Conservation (phyloP, 2,113 vertebrate species). For the Taxidea taxus region DNA sequence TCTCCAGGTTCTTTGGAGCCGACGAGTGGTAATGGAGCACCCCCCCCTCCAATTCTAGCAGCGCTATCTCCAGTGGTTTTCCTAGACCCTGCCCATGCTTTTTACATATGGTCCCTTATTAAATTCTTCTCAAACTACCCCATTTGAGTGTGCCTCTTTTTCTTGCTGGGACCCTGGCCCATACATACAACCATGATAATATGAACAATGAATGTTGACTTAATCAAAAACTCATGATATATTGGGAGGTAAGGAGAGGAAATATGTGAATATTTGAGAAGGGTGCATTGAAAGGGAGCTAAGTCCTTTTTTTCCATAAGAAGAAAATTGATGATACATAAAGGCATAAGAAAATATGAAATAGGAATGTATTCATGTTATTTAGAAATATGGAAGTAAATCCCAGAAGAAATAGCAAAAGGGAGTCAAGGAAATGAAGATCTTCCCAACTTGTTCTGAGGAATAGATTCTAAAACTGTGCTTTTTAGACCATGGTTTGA, state of each 20-base stretch:
- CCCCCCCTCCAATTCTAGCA: not conserved
- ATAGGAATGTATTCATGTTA: not conserved
- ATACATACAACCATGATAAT: not conserved
- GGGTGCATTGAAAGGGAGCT: not conserved
- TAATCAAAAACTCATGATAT: not conserved
- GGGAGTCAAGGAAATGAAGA: not conserved
- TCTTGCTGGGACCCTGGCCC: not conserved
- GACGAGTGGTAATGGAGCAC: not conserved
- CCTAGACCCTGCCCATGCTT: not conserved
- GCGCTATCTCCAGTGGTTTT: not conserved
- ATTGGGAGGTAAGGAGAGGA: not conserved
- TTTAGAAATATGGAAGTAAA: slow-evolving; percentile 28
- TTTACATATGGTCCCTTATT: slow-evolving; percentile 31
- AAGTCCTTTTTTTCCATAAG: not conserved
- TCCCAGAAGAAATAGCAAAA: slow-evolving; percentile 17
- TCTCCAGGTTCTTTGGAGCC: not conserved
- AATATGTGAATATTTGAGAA: not conserved
- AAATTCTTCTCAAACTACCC: slow-evolving; percentile 20
- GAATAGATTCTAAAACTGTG: not conserved
- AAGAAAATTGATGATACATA: not conserved
- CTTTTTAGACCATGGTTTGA: not conserved
- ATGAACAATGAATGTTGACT: slow-evolving; percentile 14
- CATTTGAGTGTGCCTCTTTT: slow-evolving; percentile 26
- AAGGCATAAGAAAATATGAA: slow-evolving; percentile 1
- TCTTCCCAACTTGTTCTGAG: not conserved